Base-by-base conservation (phyloP, 2,888 invertebrate genomes). In the Cremastinae sp. region DNA sequence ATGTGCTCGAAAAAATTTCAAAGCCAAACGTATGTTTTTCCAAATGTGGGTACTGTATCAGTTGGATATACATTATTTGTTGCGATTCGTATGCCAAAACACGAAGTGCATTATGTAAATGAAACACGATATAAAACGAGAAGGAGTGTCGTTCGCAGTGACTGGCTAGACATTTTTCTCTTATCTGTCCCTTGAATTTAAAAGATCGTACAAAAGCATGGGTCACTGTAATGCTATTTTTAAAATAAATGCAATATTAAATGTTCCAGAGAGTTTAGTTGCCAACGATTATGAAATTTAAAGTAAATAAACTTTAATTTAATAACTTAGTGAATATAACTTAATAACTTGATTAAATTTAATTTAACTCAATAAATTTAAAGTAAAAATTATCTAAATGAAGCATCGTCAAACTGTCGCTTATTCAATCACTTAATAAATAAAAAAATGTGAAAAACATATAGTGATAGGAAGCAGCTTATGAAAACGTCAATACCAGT, bases 101-200 rank as follows among this genome's bases (percentile, higher is more conserved):
- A 84, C 83, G 83, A 84, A 84, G 85, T 81, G 85, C 83, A 86
- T 87, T 87, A 87, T 87, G 87, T 81, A 87, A 87, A 87, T 84
- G 83, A 84, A 82, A 84, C 78, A 85, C n/a, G n/a, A n/a, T n/a
- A 80, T 82, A 61, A 61, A 61, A 70, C 18, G 59, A 61, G 61
- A 41, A 59, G 2, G 22, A 12, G 16, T n/a, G 43, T 45, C n/a
- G n/a, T 28, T 41, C 58, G 5, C n/a, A 8, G 51, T 54, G 14
- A 49, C 62, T 62, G 20, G 59, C 49, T 18, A 54, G 54, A 43
- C 58, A 65, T 20, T 68, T 56, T 56, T 41, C 72, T 65, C 22
- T 53, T n/a, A n/a, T n/a, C n/a, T n/a, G n/a, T 14, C 22, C 49
- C 66, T 58, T 41, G 22, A 12, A 59, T 54, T 65, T 54, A 65